These are phyloP conservation scores for Poecilobothrus nobilitatus DNA, from an alignment of 2,888 invertebrate genomes.

Conservation along the genomic window DNA sequence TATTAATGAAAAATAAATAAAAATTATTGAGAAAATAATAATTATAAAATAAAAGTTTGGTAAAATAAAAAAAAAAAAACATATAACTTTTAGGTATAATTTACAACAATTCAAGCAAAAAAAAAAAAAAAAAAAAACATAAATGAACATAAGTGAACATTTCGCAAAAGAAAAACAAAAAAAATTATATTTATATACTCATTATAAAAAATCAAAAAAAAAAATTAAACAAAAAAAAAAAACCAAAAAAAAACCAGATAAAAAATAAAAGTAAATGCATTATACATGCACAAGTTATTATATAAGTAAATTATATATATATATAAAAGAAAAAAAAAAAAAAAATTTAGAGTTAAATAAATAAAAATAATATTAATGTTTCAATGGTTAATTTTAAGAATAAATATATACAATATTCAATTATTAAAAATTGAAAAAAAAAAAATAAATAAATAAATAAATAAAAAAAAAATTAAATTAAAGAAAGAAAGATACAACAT, in stretches of 20 bases:
- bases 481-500: no score
- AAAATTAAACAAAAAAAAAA: not conserved
- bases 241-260: not conserved
- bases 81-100: not conserved
- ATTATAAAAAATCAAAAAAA: not conserved
- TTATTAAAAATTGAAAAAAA: no score
- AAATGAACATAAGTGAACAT: not conserved
- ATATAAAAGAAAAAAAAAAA: not conserved
- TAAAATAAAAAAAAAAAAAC: no score
- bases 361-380: no score
- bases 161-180: not conserved
- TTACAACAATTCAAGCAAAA: not conserved
- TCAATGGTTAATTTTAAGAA: no score
- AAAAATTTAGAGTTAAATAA: no score
- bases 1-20: slow-evolving; percentile 9
- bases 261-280: not conserved
- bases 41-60: no score
- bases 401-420: no score
- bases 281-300: not conserved
- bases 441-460: no score
- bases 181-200: not conserved
- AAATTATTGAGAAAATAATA: not conserved
- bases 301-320: not conserved
- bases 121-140: slow-evolving; percentile 4
- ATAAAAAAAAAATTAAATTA: no score